These are phyloP conservation scores for Drosophila ustulata DNA, from an alignment of 2,888 invertebrate genomes.

Conservation along the genomic window DNA sequence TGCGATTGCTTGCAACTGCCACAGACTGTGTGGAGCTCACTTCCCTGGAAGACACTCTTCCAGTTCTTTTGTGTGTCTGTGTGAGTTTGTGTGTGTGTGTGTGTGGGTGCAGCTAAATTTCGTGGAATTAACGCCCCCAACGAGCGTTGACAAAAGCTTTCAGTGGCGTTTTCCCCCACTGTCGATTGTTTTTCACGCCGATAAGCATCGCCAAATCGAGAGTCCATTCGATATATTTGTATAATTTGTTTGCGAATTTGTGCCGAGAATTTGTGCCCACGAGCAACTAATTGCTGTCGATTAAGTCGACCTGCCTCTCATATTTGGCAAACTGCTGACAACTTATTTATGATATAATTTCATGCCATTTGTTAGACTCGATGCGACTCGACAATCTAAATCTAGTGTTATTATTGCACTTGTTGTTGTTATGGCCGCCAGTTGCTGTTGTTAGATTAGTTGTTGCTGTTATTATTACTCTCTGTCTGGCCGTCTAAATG, in stretches of 20 bases:
- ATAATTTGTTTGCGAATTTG: slow-evolving; percentile 56
- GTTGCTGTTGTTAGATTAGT: slow-evolving; percentile 4
- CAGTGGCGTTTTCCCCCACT: slow-evolving; percentile 48
- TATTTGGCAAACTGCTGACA: slow-evolving; percentile 81
- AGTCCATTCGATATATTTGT: slow-evolving; percentile 29
- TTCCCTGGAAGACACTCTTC: slow-evolving; percentile 71
- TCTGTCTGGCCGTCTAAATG: slow-evolving; percentile 39
- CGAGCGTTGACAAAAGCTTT: slow-evolving; percentile 77
- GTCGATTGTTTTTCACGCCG: slow-evolving; percentile 54
- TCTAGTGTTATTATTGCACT: background rate
- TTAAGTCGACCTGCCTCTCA: slow-evolving; percentile 47
- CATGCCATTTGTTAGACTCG: slow-evolving; percentile 45
- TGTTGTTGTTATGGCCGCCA: slow-evolving; percentile 10
- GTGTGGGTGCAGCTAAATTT: slow-evolving; percentile 40
- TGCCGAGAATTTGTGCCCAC: slow-evolving; percentile 52
- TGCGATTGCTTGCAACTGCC: slow-evolving; percentile 45
- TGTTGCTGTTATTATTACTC: slow-evolving; percentile 14
- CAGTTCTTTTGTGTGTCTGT: slow-evolving; percentile 69
- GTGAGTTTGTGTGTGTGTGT: slow-evolving; percentile 27
- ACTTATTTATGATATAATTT: slow-evolving; percentile 74
- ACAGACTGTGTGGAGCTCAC: slow-evolving; percentile 16
- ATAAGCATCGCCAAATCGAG: slow-evolving; percentile 54
- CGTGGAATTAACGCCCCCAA: slow-evolving; percentile 55
- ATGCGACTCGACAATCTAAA: slow-evolving; percentile 30
- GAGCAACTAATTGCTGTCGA: slow-evolving; percentile 77